Base-by-base conservation (phyloP, 2,113 vertebrate genomes). In the Sprattus sprattus region DNA sequence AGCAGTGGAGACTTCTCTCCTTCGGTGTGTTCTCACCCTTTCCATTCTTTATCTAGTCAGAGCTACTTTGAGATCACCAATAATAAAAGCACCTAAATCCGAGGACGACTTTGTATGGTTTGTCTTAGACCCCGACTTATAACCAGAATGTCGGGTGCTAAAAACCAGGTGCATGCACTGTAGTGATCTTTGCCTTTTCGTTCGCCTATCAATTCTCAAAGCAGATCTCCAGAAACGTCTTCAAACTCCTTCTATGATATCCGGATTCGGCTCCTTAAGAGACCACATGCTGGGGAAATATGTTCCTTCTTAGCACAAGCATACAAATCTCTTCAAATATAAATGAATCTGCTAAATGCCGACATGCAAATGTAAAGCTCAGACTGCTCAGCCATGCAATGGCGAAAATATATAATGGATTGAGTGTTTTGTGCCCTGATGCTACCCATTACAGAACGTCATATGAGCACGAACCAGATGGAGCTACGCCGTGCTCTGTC, bases 1-100 rank as follows among this genome's bases (percentile, higher is more conserved):
- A 32, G 64, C 60, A 85, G 83, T 22, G 39, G 71, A 83, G 50
- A 82, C 84, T 45, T 54, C 46, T 32, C 52, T 67, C 82, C 60
- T 9, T 49, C 16, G 22, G 60, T 80, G 22, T 8, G 20, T 0
- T n/a, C 9, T 22, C 18, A 6, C 0, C 16, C 25, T 39, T 16
- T 39, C 71, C 28, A 3, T 78, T 28, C 25, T 71, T 28, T 71
- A 71, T 9, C 64, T 28, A 28, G 64, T 71, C 64, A 71, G 9
- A 28, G 25, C 32, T 11, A 25, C 9, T 39, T 39, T 39, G 39
- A 39, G 25, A 32, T 71, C 9, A 71, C 25, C 25, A 32, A 71
- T 32, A 39, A 28, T 9, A 39, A 32, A 2, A 39, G 71, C 11
- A 78, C 13, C 28, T 3, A 39, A 13, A 16, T 39, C 71, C n/a